Evolutionary conservation across 1,140 invertebrate genomes (phyloP), one percentile per base, ranked within the genome.

Genomic region (Musca domestica): DNA sequence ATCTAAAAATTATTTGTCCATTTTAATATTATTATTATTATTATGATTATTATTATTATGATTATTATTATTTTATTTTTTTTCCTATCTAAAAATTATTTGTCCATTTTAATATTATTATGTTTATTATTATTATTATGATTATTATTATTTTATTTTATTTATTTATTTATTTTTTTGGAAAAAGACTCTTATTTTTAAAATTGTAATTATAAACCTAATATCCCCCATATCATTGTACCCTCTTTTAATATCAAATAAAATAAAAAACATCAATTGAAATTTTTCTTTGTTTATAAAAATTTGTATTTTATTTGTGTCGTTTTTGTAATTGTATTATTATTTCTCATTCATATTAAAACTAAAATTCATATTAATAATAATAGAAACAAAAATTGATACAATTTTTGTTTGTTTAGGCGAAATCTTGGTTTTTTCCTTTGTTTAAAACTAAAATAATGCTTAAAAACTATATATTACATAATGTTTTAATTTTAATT

Each of bases 381-480:
- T 52, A 70, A 69, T 71, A 72, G 70, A 73, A 73, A 65, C 69
- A 78, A 77, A 78, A 78, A 78, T 78, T 78, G 76, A 78, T 78
- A 63, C 76, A 78, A 78, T 77, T 76, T 76, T 69, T 66, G 68
- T 73, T 41, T 48, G 7, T 48, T 41, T 56, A 14, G 52, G 56
- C 56, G 49, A 19, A 20, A 52, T 52, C 9, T 7, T 52, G 49
- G 48, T 3, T 7, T 20, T 20, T 52, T 52, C n/a, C n/a, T n/a
- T 52, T 52, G 49, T 52, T 61, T 61, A 61, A 61, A 61, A 61
- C 56, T 61, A 61, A 61, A 61, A 19, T 61, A 61, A 61, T 61
- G 27, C 56, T 61, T 61, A 61, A 15, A 30, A 61, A 61, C 56
- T 61, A 61, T 61, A 23, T 52, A 48, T 48, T 64, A 47, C 63